Base-by-base conservation (phyloP, 2,797 vertebrate species). In the Gephyroberyx darwinii region DNA sequence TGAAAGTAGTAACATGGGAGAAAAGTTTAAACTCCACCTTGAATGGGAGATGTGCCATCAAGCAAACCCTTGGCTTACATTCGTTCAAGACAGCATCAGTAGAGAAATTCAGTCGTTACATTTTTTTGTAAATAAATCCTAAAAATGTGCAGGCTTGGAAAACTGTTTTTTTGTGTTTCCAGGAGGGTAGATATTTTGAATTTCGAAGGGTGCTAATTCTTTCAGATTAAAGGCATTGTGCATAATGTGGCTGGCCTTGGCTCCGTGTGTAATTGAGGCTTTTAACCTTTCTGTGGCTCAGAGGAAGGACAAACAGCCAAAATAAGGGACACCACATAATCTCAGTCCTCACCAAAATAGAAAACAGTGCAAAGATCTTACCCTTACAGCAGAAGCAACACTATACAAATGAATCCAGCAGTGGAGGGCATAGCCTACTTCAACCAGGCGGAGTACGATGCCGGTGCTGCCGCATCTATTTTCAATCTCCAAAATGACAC, bases 201-300 rank as follows among this genome's bases (percentile, higher is more conserved):
- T 80, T 82, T 73, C 71, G 48, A 86, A 82, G 56, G 65, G 78
- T 78, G 71, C 69, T 82, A 69, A 82, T 86, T 86, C 65, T 80
- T 64, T 72, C 58, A 71, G 64, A 85, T 85, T 74, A 78, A 57
- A 77, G 52, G 47, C 76, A 39, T 61, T 67, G 57, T 81, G 74
- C 67, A 48, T 64, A 61, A 86, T 77, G 71, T 77, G 83, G 55
- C 75, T 6, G 35, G 75, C 77, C 72, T 78, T 82, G 77, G 74
- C 78, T 73, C 61, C 0, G 37, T 77, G 68, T 86, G 79, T 90
- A 86, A 90, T 90, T 91, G 86, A 86, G 71, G 79, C 77, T 87
- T 90, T 90, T 86, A 89, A 88, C 88, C 88, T 90, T 79, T 74
- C 58, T 75, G 74, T 63, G 71, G 85, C 82, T 85, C 65, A 55